Evolutionary conservation across 1,140 invertebrate species (phyloP), one percentile per base, ranked within the genome.

Genomic region (Paraescarpia echinospica): DNA sequence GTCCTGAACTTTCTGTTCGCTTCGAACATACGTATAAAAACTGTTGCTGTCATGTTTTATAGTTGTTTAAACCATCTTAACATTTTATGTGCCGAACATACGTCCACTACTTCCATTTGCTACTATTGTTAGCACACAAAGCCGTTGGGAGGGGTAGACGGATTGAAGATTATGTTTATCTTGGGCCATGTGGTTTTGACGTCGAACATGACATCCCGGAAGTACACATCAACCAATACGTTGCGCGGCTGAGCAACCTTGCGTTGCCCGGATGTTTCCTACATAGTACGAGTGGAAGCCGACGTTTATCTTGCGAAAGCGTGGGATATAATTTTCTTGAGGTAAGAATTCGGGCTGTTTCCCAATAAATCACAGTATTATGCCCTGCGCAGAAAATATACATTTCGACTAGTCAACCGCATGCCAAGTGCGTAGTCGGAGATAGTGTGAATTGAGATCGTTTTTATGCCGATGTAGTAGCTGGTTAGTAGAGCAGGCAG

Each of bases 231-330:
- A 77, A 4, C 59, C 59, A 77, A 77, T 77, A 77, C 8, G 59
- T 18, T 27, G 22, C 59, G 27, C 27, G 59, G 18, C 59, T 27
- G 59, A 31, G 14, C 59, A 31, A 18, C 59, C 14, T 27, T 77
- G 59, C 59, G 59, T 77, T 77, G 59, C 59, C 59, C 59, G 59
- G 59, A 77, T 77, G 59, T 77, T 77, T 77, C 59, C 59, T 6
- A 77, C 59, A 77, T 77, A 77, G 59, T 77, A 77, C 59, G 59
- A 77, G 59, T 77, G 59, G 59, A 77, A 77, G 59, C 59, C 59
- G 59, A 77, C 59, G 59, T 77, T 77, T 77, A 77, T 77, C 59
- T 77, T 77, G 59, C 27, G 59, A 27, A 77, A 77, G 59, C 59
- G 59, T 77, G 59, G 59, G 59, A 77, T 77, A 77, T 77, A 77